Evolutionary conservation across 2,888 invertebrate species (phyloP).

Genomic region (Coelinius sp.): DNA sequence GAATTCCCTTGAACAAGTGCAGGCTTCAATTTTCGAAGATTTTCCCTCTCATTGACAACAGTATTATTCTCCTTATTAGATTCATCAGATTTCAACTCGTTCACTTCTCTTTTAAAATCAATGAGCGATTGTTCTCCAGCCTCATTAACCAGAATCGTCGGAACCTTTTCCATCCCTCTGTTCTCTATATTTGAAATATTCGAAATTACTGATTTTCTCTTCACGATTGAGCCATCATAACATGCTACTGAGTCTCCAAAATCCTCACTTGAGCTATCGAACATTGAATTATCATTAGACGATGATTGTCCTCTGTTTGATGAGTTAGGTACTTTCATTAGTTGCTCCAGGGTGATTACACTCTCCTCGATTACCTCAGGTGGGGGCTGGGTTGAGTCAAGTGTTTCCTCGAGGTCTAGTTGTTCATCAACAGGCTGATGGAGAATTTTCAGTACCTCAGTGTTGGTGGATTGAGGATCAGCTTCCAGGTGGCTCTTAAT

Average conservation of each 20-base stretch:
- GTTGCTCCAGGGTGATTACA: conserved; percentile 38
- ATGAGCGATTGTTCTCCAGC: not conserved
- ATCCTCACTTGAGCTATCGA: not conserved
- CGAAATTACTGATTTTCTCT: not conserved
- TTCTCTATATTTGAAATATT: not conserved
- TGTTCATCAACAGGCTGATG: conserved; percentile 32
- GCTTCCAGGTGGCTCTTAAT: conserved; percentile 46
- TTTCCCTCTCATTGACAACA: not conserved
- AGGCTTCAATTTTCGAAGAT: not conserved
- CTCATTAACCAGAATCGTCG: not conserved
- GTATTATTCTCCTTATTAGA: not conserved
- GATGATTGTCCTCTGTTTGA: not conserved
- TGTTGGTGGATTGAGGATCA: conserved; percentile 36
- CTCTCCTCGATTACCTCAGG: conserved; percentile 42
- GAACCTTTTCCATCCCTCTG: not conserved
- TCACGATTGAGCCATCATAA: not conserved
- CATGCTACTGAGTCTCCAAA: not conserved
- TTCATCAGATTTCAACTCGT: not conserved
- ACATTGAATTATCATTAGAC: not conserved
- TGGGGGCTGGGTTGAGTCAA: conserved; percentile 30
- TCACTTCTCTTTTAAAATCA: not conserved
- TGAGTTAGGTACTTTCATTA: conserved; percentile 42
- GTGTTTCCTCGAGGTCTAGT: conserved; percentile 32
- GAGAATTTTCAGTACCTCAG: conserved; percentile 40
- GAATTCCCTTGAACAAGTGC: not conserved